Evolutionary conservation across 2,797 vertebrate genomes (phyloP), one percentile per base, ranked within the genome.

Genomic region (Trematomus bernacchii): DNA sequence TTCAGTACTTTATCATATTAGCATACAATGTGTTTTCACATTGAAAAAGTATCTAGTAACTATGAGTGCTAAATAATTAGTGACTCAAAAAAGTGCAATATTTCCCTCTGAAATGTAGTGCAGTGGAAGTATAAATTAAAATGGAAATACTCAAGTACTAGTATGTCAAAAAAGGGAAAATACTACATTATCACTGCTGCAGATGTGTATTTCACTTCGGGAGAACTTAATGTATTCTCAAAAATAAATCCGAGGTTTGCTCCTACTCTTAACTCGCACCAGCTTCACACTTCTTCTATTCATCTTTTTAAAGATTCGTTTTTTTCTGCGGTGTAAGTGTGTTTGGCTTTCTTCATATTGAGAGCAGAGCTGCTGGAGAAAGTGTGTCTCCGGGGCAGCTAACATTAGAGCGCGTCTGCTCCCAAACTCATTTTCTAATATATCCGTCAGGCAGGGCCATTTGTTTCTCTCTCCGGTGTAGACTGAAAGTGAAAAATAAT

Each of bases 351-450:
- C 46, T 79, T 79, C 13, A 60, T 67, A 76, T 61, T 66, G 48
- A 69, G 57, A 68, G 47, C 67, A 52, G 27, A 44, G 55, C 52
- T 48, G 47, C 21, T 48, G 66, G 37, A 59, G 66, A 51, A 16
- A 58, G 40, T 82, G 53, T n/a, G 61, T 81, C 80, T 88, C 52
- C 23, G 75, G 71, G 68, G 79, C 77, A 70, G 71, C 50, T 74
- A 66, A 74, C 69, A 74, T 42, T 70, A 46, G 33, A 85, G 57
- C 19, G 19, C 27, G 47, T 61, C 78, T 76, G 54, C 68, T 79
- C 66, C 21, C 51, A 66, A 40, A 60, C 46, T 64, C 18, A 61
- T 61, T 71, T 72, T 82, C 66, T 69, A 74, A 76, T 70, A 62
- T 19, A 62, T 72, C 59, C 6, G n/a, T 67, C 19, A 51, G 58